A percentile compares a stretch with the other conserved stretches of the same genome.
These are phyloP conservation scores for Acanthis flammea DNA, from an alignment of 2,797 vertebrate species.

Conservation along the genomic window DNA sequence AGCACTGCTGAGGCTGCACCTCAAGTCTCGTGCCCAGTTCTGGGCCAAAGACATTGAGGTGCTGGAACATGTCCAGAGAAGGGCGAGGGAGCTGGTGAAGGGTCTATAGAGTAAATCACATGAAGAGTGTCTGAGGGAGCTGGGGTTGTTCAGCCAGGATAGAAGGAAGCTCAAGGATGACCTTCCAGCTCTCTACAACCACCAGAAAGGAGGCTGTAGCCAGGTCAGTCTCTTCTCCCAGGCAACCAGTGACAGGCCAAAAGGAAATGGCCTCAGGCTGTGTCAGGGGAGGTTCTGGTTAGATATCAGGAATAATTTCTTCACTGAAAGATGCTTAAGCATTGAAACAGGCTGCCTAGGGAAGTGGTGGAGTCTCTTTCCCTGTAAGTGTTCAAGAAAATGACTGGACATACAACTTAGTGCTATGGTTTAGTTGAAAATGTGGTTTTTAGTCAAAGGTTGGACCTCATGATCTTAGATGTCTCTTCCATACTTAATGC, in stretches of 20 bases:
- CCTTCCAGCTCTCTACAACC: neutral
- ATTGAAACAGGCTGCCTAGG: neutral
- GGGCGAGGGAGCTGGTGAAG: neutral
- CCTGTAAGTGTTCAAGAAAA: neutral
- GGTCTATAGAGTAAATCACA: neutral
- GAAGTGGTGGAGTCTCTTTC: neutral
- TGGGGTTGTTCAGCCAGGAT: neutral
- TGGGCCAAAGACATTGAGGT: neutral
- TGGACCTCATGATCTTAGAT: neutral
- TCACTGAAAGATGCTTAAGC: neutral
- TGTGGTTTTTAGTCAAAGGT: neutral
- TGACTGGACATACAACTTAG: neutral
- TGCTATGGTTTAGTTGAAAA: neutral
- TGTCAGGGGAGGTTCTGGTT: neutral
- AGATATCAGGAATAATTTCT: neutral
- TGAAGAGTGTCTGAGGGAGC: neutral
- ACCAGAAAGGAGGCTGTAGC: neutral
- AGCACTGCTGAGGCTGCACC: neutral
- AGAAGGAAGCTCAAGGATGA: neutral
- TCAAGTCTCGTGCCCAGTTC: neutral
- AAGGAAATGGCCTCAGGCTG: neutral
- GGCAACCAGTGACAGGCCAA: neutral
- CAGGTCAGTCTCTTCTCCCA: neutral
- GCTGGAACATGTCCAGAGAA: neutral
- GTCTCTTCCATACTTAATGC: neutral